These are phyloP conservation scores for Caranx ignobilis DNA, from an alignment of 2,113 vertebrate genomes.

Conservation along the genomic window DNA sequence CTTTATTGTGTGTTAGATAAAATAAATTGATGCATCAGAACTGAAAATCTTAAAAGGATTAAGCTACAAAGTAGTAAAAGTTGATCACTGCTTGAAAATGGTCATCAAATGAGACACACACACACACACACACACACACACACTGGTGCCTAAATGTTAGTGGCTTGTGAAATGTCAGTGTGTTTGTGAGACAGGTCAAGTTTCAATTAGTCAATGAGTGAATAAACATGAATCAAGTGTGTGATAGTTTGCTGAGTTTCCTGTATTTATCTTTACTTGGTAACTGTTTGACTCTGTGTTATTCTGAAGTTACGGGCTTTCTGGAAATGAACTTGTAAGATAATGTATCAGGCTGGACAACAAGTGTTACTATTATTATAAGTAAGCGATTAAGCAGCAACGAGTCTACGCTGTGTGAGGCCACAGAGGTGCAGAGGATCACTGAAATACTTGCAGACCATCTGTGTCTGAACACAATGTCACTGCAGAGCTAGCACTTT, in stretches of 20 bases:
- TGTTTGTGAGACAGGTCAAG: neutral
- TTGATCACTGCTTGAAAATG: no score
- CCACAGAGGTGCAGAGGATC: neutral
- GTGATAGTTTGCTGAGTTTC: neutral
- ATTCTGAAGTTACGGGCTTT: neutral
- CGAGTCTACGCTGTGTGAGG: neutral
- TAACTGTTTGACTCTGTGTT: neutral
- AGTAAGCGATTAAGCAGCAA: neutral
- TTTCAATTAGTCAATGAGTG: neutral
- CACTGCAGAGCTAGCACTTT: neutral
- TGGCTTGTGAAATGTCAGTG: neutral
- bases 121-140: neutral
- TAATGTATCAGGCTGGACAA: neutral
- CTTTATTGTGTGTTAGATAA: no score
- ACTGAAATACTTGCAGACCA: neutral
- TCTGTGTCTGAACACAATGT: neutral
- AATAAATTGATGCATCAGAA: no score
- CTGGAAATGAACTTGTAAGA: neutral
- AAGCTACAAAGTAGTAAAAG: no score
- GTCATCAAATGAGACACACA: no score
- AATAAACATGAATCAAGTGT: conserved; percentile 19
- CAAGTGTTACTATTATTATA: neutral
- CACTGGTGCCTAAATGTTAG: neutral
- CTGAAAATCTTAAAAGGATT: no score
- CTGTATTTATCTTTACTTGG: neutral